Percentiles rank a stretch among this genome's conserved stretches.
Evolutionary conservation across 2,888 invertebrate species (phyloP).

Genomic region (Eremobia ochroleuca): DNA sequence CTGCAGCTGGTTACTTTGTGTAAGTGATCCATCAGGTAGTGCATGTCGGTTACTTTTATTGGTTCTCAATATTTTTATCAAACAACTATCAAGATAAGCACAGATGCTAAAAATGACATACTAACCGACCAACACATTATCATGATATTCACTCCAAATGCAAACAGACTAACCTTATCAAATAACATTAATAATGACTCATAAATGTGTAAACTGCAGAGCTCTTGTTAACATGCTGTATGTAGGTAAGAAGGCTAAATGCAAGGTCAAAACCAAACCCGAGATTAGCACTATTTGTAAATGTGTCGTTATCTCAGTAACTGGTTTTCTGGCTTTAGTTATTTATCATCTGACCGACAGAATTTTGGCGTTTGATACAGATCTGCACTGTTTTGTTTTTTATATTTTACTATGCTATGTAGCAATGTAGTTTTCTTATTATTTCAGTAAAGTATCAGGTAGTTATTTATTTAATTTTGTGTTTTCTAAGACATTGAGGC

Average conservation of each 20-base stretch:
- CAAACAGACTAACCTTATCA: slow-evolving; percentile 54
- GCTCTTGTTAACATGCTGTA: slow-evolving; percentile 26
- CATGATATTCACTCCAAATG: slow-evolving; percentile 24
- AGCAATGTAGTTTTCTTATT: too few relatives aligned
- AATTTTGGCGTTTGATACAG: slow-evolving; percentile 4
- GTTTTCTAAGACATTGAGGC: not conserved
- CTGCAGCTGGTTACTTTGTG: slow-evolving; percentile 3
- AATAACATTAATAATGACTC: slow-evolving; percentile 46
- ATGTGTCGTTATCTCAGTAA: slow-evolving; percentile 39
- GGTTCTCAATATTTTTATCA: slow-evolving; percentile 16
- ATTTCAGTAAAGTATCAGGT: not conserved
- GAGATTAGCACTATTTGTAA: slow-evolving; percentile 51
- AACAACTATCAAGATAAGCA: slow-evolving; percentile 31
- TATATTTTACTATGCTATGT: not conserved
- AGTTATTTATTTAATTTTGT: too few relatives aligned
- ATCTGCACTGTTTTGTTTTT: not conserved
- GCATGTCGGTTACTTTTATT: not conserved
- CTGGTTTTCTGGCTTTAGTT: slow-evolving; percentile 5
- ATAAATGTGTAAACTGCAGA: slow-evolving; percentile 38
- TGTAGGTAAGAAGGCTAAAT: slow-evolving; percentile 34
- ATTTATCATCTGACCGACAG: slow-evolving; percentile 11
- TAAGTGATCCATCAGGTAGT: not conserved
- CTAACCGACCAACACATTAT: slow-evolving; percentile 27
- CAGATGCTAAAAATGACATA: slow-evolving; percentile 22
- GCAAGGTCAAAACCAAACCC: slow-evolving; percentile 39